These are phyloP conservation scores for Pilophorus perplexus DNA, from an alignment of 2,888 invertebrate genomes.

Conservation along the genomic window DNA sequence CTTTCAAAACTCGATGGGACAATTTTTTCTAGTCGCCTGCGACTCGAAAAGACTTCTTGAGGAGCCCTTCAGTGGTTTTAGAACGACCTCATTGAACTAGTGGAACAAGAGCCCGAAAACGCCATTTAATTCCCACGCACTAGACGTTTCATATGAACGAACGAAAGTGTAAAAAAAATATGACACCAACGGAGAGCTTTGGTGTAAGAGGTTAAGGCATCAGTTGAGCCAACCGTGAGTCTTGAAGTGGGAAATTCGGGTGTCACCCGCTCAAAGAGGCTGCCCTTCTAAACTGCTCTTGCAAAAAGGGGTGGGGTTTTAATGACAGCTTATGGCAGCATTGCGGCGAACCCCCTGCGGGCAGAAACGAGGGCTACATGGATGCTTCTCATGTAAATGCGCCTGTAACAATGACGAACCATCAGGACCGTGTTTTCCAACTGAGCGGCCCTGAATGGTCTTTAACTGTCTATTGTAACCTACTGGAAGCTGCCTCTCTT, in stretches of 20 bases:
- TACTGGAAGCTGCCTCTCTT: background rate
- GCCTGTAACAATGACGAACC: slow-evolving; percentile 34
- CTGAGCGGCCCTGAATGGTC: slow-evolving; percentile 36
- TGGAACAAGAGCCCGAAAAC: no score
- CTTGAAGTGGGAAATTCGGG: background rate
- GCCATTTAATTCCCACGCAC: no score
- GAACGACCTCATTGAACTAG: no score
- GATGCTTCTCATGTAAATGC: slow-evolving; percentile 35
- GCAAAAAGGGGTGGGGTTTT: slow-evolving; percentile 12
- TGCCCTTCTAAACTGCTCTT: background rate
- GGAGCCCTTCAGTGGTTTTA: slow-evolving; percentile 3
- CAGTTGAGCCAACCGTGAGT: no score
- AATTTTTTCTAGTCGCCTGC: no score
- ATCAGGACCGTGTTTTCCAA: slow-evolving; percentile 39
- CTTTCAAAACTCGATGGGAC: no score
- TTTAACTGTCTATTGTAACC: slow-evolving; percentile 34
- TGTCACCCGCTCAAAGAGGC: background rate
- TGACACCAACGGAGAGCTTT: no score
- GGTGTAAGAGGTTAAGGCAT: no score
- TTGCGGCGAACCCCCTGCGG: background rate
- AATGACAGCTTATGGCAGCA: slow-evolving; percentile 14
- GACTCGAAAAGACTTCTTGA: no score
- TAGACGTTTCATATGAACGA: no score
- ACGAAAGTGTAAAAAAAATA: no score
- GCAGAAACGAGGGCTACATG: background rate